phyloP scores from a whole-genome alignment of 1,140 invertebrate species.

The Aphis gossypii region DNA sequence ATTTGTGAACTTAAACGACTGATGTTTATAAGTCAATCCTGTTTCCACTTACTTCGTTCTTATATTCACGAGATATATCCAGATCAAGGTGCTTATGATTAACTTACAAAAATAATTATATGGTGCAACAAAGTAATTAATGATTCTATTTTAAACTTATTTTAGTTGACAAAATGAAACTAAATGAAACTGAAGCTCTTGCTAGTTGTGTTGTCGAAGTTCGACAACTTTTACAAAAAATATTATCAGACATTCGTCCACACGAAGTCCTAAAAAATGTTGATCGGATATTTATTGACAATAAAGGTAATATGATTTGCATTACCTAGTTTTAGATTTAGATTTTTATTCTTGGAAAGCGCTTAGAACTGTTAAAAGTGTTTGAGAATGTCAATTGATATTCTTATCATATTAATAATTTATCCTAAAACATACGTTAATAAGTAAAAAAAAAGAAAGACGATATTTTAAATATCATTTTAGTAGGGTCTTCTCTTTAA shows the following conservation, averaged over 20 bases:
- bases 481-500: not conserved
- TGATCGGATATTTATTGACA: slow-evolving; percentile 22
- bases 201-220: slow-evolving; percentile 89
- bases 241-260: slow-evolving; percentile 76
- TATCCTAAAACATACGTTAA: not conserved
- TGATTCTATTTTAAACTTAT: slow-evolving; percentile 26
- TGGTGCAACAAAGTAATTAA: slow-evolving; percentile 20
- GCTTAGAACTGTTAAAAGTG: not conserved
- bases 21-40: slow-evolving; percentile 86
- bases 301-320: slow-evolving; percentile 26
- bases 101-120: not conserved
- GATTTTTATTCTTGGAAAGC: not conserved
- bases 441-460: not conserved
- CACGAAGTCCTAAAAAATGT: slow-evolving; percentile 28
- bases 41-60: slow-evolving; percentile 79
- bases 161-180: slow-evolving; percentile 44
- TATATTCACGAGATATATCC: slow-evolving; percentile 92
- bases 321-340: not conserved
- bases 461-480: not conserved
- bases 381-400: not conserved
- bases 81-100: slow-evolving; percentile 67
- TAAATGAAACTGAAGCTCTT: slow-evolving; percentile 64
- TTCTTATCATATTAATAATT: not conserved
- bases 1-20: slow-evolving; percentile 79
- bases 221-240: slow-evolving; percentile 79